These are phyloP conservation scores for Sturmia bella DNA, from an alignment of 2,888 invertebrate species.

Conservation along the genomic window DNA sequence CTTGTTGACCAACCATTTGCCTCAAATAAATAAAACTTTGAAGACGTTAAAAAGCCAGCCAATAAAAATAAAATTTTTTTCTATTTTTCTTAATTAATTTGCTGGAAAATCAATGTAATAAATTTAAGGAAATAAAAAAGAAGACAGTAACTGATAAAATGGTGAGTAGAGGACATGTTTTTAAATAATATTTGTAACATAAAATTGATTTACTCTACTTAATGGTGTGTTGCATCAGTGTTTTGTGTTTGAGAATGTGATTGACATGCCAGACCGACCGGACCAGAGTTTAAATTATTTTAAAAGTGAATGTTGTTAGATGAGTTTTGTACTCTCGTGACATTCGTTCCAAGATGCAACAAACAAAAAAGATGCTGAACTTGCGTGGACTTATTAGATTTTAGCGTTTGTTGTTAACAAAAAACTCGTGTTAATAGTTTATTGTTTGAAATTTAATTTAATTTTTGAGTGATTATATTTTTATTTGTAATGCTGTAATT, in stretches of 20 bases:
- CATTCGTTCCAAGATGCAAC: not conserved
- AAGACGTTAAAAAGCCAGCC: conserved; percentile 32
- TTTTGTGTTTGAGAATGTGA: not conserved
- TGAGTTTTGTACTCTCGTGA: conserved; percentile 49
- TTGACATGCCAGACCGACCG: conserved; percentile 3
- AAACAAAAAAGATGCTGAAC: conserved; percentile 35
- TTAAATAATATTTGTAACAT: not conserved
- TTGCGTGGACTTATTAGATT: conserved; percentile 2
- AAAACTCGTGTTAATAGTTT: too few relatives aligned
- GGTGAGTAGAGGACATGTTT: not conserved
- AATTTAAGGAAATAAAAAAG: not conserved
- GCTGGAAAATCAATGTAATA: not conserved
- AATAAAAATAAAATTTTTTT: conserved; percentile 10
- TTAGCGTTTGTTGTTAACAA: not conserved
- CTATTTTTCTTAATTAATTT: too few relatives aligned
- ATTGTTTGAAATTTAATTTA: too few relatives aligned
- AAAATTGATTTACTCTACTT: not conserved
- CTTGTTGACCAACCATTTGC: conserved; percentile 36
- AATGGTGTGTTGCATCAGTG: not conserved
- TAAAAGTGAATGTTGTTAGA: conserved; percentile 65
- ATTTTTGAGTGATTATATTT: too few relatives aligned
- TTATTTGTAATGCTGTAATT: too few relatives aligned
- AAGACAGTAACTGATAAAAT: not conserved
- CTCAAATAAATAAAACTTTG: conserved; percentile 36
- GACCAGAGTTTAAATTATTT: conserved; percentile 21